Evolutionary conservation across 2,797 vertebrate species (phyloP).

Genomic region (Emys orbicularis): DNA sequence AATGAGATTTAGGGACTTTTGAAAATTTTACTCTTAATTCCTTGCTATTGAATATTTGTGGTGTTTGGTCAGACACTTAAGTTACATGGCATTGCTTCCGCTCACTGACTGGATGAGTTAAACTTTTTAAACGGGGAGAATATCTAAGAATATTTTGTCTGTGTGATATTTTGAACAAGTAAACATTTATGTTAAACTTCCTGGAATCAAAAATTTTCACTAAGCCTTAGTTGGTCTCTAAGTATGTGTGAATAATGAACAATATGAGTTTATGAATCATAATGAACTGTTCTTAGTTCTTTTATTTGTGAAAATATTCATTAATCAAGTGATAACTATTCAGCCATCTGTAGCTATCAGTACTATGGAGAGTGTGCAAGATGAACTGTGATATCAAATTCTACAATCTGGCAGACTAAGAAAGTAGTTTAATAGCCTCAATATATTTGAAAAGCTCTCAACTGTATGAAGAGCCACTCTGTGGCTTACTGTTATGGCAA

Average conservation of each 20-base stretch:
- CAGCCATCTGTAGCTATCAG: background rate
- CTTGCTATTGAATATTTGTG: background rate
- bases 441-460: background rate
- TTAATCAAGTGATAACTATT: background rate
- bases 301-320: background rate
- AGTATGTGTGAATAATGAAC: background rate
- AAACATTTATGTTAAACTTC: fast-evolving
- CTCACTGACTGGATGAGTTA: background rate
- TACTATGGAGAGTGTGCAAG: background rate
- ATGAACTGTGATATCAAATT: background rate
- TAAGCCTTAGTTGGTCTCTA: background rate
- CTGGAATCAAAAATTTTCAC: background rate
- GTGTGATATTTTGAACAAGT: background rate
- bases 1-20: background rate
- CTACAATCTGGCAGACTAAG: background rate
- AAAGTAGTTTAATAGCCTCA: background rate
- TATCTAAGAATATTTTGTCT: background rate
- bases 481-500: background rate
- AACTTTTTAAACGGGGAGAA: fast-evolving
- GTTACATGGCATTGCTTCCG: background rate
- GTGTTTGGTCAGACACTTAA: background rate
- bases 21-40: background rate
- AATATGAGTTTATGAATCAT: background rate
- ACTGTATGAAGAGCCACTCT: no score
- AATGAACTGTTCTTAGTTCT: background rate